phyloP scores from a whole-genome alignment of 2,113 vertebrate genomes.

The Larimichthys crocea region DNA sequence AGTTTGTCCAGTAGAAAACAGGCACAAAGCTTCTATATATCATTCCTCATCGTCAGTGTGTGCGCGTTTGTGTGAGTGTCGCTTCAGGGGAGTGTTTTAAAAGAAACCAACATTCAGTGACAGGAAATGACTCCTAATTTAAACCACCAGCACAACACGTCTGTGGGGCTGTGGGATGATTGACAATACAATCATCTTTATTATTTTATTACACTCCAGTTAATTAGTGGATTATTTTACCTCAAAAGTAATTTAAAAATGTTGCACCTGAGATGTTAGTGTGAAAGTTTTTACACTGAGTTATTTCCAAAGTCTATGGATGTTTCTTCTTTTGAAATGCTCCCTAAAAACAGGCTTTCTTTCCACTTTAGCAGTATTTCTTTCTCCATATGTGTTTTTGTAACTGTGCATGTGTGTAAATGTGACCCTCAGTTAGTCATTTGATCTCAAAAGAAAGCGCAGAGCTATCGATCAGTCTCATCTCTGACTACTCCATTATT shows the following conservation, averaged over 20 bases:
- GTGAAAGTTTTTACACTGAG: neutral
- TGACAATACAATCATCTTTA: no score
- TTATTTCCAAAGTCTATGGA: neutral
- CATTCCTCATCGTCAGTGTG: slow-evolving; percentile 5
- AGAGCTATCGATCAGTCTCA: neutral
- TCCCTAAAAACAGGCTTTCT: neutral
- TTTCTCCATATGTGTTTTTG: neutral
- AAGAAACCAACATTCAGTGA: neutral
- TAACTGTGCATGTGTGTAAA: neutral
- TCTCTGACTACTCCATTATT: neutral
- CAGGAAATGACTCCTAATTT: neutral
- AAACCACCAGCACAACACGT: neutral
- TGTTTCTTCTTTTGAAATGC: neutral
- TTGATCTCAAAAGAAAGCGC: neutral
- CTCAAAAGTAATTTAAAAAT: neutral
- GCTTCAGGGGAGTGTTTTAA: neutral
- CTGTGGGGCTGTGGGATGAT: no score
- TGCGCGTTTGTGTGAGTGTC: neutral
- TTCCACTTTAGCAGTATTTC: neutral
- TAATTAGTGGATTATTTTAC: neutral
- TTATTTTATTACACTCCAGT: no score
- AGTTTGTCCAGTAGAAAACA: neutral
- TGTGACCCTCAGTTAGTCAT: no score
- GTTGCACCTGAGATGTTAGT: neutral
- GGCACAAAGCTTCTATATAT: neutral